Percentiles rank a stretch among this genome's conserved stretches.
Evolutionary conservation across 2,797 vertebrate genomes (phyloP).

Genomic region (Champsocephalus esox): DNA sequence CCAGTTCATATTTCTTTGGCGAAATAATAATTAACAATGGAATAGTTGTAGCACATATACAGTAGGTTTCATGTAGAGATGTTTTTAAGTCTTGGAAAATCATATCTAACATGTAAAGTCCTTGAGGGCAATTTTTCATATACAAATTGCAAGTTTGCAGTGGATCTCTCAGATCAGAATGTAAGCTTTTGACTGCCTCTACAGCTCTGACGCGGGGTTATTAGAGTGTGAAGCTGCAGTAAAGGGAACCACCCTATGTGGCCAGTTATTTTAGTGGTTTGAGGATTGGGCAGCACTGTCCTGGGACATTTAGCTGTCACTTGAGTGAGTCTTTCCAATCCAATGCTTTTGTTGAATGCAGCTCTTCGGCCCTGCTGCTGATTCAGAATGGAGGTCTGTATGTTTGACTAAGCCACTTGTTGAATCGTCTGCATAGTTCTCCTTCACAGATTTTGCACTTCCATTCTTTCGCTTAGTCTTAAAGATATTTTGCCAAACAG

Average conservation of each 20-base stretch:
- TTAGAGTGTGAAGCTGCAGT: background rate
- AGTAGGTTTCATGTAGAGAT: background rate
- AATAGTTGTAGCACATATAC: slow-evolving; percentile 2
- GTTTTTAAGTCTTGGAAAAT: background rate
- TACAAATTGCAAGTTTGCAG: background rate
- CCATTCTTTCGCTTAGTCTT: background rate
- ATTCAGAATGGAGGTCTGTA: background rate
- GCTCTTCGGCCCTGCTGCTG: background rate
- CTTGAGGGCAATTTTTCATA: slow-evolving; percentile 9
- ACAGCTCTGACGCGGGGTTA: background rate
- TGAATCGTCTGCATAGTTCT: background rate
- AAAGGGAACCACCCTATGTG: background rate
- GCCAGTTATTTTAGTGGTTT: background rate
- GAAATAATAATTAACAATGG: slow-evolving; percentile 12
- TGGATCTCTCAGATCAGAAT: background rate
- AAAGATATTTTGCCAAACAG: background rate
- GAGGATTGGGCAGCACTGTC: background rate
- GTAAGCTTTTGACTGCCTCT: background rate
- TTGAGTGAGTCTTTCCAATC: background rate
- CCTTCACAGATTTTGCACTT: background rate
- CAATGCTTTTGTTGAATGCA: background rate
- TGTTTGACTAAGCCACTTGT: background rate
- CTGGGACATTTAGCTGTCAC: background rate
- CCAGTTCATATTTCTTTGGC: too few species aligned
- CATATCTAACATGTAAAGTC: background rate